Evolutionary conservation across 1,140 invertebrate genomes (phyloP).

Genomic region (Araneus ventricosus): DNA sequence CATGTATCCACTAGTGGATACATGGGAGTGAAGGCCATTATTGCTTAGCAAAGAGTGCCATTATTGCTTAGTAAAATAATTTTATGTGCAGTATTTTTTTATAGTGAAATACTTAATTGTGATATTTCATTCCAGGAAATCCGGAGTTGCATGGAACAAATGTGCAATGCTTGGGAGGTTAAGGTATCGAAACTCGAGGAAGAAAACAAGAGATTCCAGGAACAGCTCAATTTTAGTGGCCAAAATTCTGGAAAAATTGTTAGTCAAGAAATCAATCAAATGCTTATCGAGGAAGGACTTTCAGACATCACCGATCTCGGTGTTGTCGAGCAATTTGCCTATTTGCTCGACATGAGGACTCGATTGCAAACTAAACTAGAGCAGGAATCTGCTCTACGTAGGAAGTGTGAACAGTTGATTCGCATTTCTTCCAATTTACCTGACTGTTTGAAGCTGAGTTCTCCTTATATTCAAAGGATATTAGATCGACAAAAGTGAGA

Average conservation of each 20-base stretch:
- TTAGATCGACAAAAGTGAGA: slow-evolving; percentile 73
- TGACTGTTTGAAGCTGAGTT: slow-evolving; percentile 75
- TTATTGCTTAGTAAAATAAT: too few species aligned
- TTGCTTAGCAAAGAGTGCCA: too few species aligned
- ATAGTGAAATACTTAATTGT: not conserved
- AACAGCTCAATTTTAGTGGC: slow-evolving; percentile 60
- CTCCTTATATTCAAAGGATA: slow-evolving; percentile 74
- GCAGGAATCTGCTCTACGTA: slow-evolving; percentile 59
- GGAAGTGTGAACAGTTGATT: slow-evolving; percentile 72
- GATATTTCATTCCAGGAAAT: slow-evolving; percentile 75
- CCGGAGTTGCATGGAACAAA: slow-evolving; percentile 77
- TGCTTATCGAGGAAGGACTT: slow-evolving; percentile 67
- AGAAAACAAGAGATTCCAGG: slow-evolving; percentile 74
- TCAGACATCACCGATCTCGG: slow-evolving; percentile 50
- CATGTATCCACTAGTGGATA: too few species aligned
- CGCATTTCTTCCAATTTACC: slow-evolving; percentile 75
- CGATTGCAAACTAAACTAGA: slow-evolving; percentile 74
- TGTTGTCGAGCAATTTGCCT: slow-evolving; percentile 69
- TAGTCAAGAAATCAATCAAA: slow-evolving; percentile 61
- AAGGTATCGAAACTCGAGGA: slow-evolving; percentile 73
- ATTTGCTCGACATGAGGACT: slow-evolving; percentile 67
- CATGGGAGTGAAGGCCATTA: too few species aligned
- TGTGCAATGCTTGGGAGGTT: slow-evolving; percentile 76
- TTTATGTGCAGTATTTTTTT: too few species aligned
- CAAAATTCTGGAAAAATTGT: slow-evolving; percentile 72